Evolutionary conservation across 2,113 vertebrate species (phyloP).

Genomic region (Antigone vipio): DNA sequence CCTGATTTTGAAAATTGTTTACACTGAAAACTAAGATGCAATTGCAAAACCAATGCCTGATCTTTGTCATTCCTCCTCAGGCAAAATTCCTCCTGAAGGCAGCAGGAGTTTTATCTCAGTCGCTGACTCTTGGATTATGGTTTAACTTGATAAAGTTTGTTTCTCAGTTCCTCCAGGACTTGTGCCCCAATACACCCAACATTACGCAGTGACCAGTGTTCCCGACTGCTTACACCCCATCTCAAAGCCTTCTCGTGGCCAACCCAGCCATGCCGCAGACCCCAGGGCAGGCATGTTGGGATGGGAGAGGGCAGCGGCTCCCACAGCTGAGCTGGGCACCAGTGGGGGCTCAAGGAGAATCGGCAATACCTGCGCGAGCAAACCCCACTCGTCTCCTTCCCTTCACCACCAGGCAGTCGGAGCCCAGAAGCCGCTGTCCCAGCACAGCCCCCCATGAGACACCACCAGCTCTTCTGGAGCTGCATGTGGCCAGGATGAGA

Average conservation of each 20-base stretch:
- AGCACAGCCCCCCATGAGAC: fast-evolving
- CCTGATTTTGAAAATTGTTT: background rate
- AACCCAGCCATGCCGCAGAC: fast-evolving
- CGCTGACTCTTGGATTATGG: background rate
- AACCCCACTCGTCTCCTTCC: background rate
- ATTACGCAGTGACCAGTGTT: background rate
- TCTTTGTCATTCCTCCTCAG: background rate
- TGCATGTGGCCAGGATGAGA: fast-evolving
- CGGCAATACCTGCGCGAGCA: background rate
- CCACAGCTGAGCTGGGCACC: background rate
- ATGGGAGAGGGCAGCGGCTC: background rate
- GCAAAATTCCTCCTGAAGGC: conserved; percentile 1
- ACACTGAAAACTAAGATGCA: background rate
- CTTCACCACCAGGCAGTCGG: background rate
- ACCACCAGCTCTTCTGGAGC: background rate
- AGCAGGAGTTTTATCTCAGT: background rate
- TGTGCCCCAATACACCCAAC: background rate
- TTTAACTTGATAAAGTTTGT: background rate
- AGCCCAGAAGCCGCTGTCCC: background rate
- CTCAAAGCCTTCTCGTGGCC: background rate
- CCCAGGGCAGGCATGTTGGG: background rate
- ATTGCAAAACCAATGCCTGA: background rate
- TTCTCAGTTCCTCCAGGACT: background rate
- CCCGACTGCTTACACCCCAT: background rate
- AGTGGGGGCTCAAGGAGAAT: fast-evolving